These are phyloP conservation scores for Anabacerthia variegaticeps DNA, from an alignment of 2,797 vertebrate genomes.

Conservation along the genomic window DNA sequence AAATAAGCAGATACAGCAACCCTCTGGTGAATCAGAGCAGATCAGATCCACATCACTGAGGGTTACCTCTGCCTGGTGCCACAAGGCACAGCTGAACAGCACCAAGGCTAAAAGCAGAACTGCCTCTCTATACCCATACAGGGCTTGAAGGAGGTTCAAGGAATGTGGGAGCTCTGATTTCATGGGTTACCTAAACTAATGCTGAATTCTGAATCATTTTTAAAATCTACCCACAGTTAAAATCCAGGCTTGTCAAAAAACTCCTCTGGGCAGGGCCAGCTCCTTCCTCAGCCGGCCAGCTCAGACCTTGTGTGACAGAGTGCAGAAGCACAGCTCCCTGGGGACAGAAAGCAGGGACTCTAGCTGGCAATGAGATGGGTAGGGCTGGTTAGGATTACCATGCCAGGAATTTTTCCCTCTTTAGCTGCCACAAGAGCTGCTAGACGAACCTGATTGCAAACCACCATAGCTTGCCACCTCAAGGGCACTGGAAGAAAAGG, in stretches of 20 bases:
- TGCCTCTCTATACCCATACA: accelerated
- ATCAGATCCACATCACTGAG: accelerated
- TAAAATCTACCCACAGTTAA: neutral
- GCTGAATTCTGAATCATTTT: neutral
- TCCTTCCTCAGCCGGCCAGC: neutral
- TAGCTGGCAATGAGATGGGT: accelerated
- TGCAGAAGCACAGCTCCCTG: neutral
- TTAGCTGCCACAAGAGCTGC: neutral
- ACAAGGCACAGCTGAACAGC: neutral
- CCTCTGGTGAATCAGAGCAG: neutral
- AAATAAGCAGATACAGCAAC: neutral
- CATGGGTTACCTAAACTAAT: neutral
- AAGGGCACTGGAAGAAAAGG: neutral
- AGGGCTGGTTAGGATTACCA: accelerated
- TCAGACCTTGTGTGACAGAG: neutral
- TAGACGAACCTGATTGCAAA: neutral
- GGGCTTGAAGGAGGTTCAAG: neutral
- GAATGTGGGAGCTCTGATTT: neutral
- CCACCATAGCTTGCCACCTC: neutral
- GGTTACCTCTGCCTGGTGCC: neutral
- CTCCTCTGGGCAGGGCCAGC: neutral
- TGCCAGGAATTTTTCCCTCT: neutral
- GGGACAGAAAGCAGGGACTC: neutral
- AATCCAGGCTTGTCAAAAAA: neutral
- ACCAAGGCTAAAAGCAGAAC: neutral